Conservation (phyloP, 1,140 invertebrate genomes). For the Drosophila ercepeae region DNA sequence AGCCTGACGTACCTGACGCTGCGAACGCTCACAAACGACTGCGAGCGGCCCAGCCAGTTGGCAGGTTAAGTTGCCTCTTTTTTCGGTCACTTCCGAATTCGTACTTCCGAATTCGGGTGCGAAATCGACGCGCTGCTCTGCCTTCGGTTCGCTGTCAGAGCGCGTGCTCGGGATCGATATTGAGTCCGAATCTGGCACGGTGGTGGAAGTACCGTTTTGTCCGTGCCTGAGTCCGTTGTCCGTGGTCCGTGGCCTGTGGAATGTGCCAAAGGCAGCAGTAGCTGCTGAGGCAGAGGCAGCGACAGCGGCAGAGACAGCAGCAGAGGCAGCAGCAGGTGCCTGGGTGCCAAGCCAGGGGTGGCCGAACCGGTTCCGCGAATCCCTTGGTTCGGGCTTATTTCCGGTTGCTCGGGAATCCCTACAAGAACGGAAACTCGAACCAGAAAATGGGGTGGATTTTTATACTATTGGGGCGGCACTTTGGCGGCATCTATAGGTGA, state of each 20-base stretch:
- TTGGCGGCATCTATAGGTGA: too few relatives aligned
- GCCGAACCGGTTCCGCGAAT: constrained; percentile 9
- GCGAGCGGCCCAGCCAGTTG: constrained; percentile 47
- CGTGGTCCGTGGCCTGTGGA: constrained; percentile 26
- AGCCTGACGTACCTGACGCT: constrained; percentile 71
- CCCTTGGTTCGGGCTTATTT: background rate
- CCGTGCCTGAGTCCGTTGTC: constrained; percentile 1
- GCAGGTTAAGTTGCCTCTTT: constrained; percentile 44
- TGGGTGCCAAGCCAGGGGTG: background rate
- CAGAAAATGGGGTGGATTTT: too few relatives aligned
- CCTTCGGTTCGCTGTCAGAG: constrained; percentile 18
- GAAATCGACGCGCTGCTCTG: too few relatives aligned
- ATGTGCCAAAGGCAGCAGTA: constrained; percentile 18
- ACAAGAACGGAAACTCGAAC: background rate
- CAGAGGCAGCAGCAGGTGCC: constrained; percentile 36
- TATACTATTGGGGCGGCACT: too few relatives aligned
- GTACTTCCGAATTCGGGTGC: constrained; percentile 3
- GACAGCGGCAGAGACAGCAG: background rate
- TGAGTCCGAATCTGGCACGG: constrained; percentile 35
- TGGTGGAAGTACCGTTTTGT: constrained; percentile 21
- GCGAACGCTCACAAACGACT: constrained; percentile 80
- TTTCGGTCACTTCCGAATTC: constrained; percentile 4
- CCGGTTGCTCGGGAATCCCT: background rate
- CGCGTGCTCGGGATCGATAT: constrained; percentile 50
- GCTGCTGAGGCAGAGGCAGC: constrained; percentile 13